phyloP scores from a whole-genome alignment of 2,797 vertebrate species.

The Iguana delicatissima region DNA sequence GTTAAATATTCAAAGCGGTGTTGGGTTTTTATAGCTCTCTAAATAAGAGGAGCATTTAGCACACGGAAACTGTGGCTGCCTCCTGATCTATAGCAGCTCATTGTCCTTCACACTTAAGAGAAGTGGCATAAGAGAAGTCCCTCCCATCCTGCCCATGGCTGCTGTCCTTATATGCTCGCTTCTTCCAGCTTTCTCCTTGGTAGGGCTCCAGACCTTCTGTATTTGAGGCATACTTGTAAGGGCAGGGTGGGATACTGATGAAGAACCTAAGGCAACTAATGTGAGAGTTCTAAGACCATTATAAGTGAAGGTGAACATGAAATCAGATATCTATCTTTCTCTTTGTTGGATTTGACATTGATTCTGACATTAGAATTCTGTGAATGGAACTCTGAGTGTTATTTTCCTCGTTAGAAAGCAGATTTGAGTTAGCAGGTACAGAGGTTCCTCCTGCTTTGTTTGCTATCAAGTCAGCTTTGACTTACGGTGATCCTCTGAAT shows the following conservation, averaged over 20 bases:
- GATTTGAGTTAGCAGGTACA: not conserved
- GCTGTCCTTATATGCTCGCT: not conserved
- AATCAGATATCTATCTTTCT: not conserved
- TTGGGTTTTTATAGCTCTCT: slow-evolving; percentile 17
- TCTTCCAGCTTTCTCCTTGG: not conserved
- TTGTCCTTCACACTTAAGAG: slow-evolving; percentile 8
- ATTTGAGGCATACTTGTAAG: not conserved
- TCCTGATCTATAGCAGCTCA: not conserved
- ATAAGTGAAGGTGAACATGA: not conserved
- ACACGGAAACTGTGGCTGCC: not conserved
- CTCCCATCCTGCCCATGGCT: not conserved
- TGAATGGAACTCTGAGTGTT: not conserved
- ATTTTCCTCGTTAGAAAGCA: not conserved
- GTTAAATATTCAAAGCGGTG: slow-evolving; percentile 42
- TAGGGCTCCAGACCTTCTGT: not conserved
- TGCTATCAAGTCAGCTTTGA: too few species aligned
- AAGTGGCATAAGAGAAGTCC: not conserved
- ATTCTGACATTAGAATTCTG: not conserved
- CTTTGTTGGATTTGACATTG: too few species aligned
- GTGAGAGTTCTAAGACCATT: not conserved
- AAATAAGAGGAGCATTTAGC: slow-evolving; percentile 24
- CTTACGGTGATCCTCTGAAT: too few species aligned
- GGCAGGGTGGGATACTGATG: not conserved
- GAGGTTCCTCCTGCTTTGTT: too few species aligned
- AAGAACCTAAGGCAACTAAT: not conserved